Base-by-base conservation (phyloP, 2,888 invertebrate genomes). In the Gortyna flavago region DNA sequence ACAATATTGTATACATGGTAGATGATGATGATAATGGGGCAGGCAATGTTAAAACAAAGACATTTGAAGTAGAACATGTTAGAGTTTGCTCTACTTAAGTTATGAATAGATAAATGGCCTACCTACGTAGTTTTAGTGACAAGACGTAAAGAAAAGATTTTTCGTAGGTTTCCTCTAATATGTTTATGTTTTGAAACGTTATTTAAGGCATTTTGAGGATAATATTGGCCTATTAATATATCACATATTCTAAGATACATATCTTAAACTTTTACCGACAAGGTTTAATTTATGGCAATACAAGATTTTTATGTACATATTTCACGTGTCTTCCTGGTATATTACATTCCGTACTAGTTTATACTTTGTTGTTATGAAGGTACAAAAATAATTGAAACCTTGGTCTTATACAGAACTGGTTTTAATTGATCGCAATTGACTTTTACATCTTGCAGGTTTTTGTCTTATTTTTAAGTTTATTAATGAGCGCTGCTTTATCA, bases 391-490 rank as follows among this genome's bases (percentile, higher is more conserved):
- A 61, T 35, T 81, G 11, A 57, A 77, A 29, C 83, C 85, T 85
- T 83, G 81, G 77, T 57, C 57, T 62, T 70, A 80, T 25, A 77
- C 5, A 67, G 41, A 73, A 84, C 84, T 51, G 75, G 80, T 75
- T 82, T 64, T 84, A 74, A 79, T 84, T 84, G 57, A 35, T 81
- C 51, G 38, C 66, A 48, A 79, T 79, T 51, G 35, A 54, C 79
- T 68, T 84, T 80, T 75, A 71, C 25, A 32, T 57, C 5, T 79
- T 51, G 41, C 21, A 21, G 6, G 6, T 67, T 29, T 57, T 65
- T 69, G 25, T 35, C 7, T 70, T 32, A 69, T 69, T 64, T 75
- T 21, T 44, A 62, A 51, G 21, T 38, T 59, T 25, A 75, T 68
- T 29, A 2, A 66, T 38, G 16, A 9, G 51, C 2, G 2, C 0